These are phyloP conservation scores for Phenacoccus solenopsis DNA, from an alignment of 1,140 invertebrate species.

Conservation along the genomic window DNA sequence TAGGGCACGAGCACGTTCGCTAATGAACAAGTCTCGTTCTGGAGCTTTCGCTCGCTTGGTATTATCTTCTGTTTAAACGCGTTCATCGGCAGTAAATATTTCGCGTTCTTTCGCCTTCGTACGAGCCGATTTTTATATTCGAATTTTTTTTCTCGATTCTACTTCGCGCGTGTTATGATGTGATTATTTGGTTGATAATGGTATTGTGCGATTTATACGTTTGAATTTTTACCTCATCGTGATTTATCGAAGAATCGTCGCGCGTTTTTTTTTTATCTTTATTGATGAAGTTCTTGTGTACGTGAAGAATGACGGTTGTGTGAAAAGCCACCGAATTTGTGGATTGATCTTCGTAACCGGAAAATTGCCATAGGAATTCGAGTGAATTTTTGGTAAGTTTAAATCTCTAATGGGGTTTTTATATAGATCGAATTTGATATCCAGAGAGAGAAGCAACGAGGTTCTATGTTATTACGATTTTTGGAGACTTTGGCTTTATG, in stretches of 20 bases:
- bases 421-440: too few relatives aligned
- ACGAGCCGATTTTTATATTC: too few relatives aligned
- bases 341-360: background rate
- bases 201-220: background rate
- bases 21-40: constrained; percentile 1
- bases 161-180: background rate
- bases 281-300: background rate
- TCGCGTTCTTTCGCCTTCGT: too few relatives aligned
- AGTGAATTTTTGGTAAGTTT: background rate
- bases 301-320: background rate
- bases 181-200: background rate
- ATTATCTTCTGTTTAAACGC: background rate
- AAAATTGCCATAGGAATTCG: background rate
- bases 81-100: background rate
- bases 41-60: background rate
- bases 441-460: too few relatives aligned
- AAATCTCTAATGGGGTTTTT: too few relatives aligned
- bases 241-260: too few relatives aligned
- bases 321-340: background rate
- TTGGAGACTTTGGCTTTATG: too few relatives aligned
- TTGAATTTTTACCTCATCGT: background rate
- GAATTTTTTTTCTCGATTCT: background rate
- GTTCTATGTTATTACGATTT: too few relatives aligned
- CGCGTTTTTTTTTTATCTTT: background rate
- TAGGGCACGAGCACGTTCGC: constrained; percentile 10